Evolutionary conservation across 2,113 vertebrate genomes (phyloP).

Genomic region (Lethenteron reissneri): DNA sequence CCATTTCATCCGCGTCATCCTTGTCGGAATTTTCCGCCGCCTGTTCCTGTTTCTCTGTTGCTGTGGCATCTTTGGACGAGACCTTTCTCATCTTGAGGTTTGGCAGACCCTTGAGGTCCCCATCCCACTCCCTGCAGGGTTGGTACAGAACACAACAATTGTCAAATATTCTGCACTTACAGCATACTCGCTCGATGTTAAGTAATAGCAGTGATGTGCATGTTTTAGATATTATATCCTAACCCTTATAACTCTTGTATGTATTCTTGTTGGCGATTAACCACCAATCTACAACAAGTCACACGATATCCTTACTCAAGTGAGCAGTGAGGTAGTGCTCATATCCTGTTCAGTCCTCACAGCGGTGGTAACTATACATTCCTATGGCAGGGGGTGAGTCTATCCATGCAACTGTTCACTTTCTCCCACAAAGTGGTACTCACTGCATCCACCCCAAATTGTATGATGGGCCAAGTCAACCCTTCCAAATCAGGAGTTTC

Average conservation of each 20-base stretch:
- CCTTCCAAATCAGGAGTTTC: too few species aligned
- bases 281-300: background rate
- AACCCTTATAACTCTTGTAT: background rate
- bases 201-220: background rate
- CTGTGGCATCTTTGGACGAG: conserved; percentile 25
- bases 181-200: too few species aligned
- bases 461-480: too few species aligned
- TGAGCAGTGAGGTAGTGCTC: too few species aligned
- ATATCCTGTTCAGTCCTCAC: too few species aligned
- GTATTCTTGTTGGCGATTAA: background rate
- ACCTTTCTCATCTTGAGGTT: conserved; percentile 72
- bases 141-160: background rate
- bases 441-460: too few species aligned
- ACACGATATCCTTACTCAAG: background rate
- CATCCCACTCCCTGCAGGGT: conserved; percentile 56
- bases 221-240: background rate
- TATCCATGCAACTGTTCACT: too few species aligned
- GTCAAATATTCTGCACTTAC: conserved; percentile 6
- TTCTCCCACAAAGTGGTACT: too few species aligned
- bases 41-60: conserved; percentile 14
- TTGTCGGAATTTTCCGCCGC: conserved; percentile 11
- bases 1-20: conserved; percentile 16
- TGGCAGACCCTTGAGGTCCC: conserved; percentile 67
- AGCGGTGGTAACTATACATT: too few species aligned
- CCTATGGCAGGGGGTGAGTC: too few species aligned